phyloP scores from a whole-genome alignment of 2,113 vertebrate species.

The Platichthys stellatus region DNA sequence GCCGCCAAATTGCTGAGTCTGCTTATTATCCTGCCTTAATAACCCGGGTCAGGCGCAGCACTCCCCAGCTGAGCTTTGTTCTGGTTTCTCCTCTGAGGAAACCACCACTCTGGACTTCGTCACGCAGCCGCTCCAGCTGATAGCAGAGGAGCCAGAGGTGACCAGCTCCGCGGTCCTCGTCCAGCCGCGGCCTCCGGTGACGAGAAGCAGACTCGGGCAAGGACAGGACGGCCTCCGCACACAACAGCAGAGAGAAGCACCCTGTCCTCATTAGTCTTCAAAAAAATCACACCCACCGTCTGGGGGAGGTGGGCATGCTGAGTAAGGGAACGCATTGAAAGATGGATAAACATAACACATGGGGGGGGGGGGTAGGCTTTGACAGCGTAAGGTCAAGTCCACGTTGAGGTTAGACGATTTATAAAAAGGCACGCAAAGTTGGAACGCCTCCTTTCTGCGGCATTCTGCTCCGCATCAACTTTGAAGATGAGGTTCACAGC shows the following conservation, averaged over 20 bases:
- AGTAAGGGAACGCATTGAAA: constrained; percentile 33
- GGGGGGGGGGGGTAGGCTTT: constrained; percentile 9
- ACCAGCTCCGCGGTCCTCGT: constrained; percentile 66
- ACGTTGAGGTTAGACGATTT: constrained; percentile 43
- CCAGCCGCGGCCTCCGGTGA: constrained; percentile 49
- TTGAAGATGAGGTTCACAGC: constrained; percentile 54
- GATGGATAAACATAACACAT: constrained; percentile 42
- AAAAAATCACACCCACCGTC: constrained; percentile 30
- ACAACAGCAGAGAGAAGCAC: constrained; percentile 33
- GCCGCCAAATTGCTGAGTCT: constrained; percentile 68
- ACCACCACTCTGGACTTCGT: constrained; percentile 68
- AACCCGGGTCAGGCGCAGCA: constrained; percentile 45
- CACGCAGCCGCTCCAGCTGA: constrained; percentile 62
- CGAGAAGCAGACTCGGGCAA: constrained; percentile 66
- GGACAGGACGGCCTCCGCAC: constrained; percentile 24
- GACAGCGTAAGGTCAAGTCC: constrained; percentile 44
- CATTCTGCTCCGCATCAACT: constrained; percentile 37
- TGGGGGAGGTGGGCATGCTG: constrained; percentile 50
- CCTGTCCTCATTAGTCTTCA: constrained; percentile 55
- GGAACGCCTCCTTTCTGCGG: constrained; percentile 36
- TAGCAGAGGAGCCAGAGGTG: constrained; percentile 65
- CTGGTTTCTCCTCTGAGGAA: constrained; percentile 65
- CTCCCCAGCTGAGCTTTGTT: constrained; percentile 71
- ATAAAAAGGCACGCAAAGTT: constrained; percentile 30
- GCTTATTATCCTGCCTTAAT: constrained; percentile 69